Evolutionary conservation across 2,888 invertebrate species (phyloP), one percentile per base, ranked within the genome.

Genomic region (Enoplolaimus lenunculus): DNA sequence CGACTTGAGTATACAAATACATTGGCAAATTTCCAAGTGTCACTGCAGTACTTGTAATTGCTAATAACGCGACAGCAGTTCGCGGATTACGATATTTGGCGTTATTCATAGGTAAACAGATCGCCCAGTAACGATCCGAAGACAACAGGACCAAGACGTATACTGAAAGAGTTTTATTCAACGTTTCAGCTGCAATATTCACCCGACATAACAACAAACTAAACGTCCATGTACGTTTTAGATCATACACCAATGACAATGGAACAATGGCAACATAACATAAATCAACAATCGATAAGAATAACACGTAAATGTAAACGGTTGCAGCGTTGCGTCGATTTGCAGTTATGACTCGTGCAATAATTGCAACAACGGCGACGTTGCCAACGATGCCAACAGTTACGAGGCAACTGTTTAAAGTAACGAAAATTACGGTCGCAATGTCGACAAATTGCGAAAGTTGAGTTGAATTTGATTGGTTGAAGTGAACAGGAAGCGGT

Each of bases 261-360:
- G 65, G 62, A 16, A 34, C 68, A n/a, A 28, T 31, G 45, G 45
- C 45, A 45, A 34, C 26, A 57, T 57, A 70, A 28, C n/a, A 1
- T 13, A 71, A 26, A 66, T 72, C 72, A 16, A 64, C 60, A 1
- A 67, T 28, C 45, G 66, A 65, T 31, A 72, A 64, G 57, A 59
- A 57, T 33, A 71, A 34, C 29, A 72, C 65, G 60, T 72, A 72
- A 34, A 70, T 28, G 68, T 72, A 72, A n/a, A 72, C 72, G 67
- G 67, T 71, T 16, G 60, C 28, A 3, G 57, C 7, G 64, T 60
- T 1, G 21, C 45, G 45, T 7, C 21, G 45, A 2, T 16, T 3
- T 29, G n/a, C 2, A 3, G 34, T 29, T 2, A 60, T 1, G 2
- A 72, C 68, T 21, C 45, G 59, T 28, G 34, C 3, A 21, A 70